Evolutionary conservation across 2,797 vertebrate species (phyloP), one percentile per base, ranked within the genome.

Genomic region (Brachyrhaphis roseni): DNA sequence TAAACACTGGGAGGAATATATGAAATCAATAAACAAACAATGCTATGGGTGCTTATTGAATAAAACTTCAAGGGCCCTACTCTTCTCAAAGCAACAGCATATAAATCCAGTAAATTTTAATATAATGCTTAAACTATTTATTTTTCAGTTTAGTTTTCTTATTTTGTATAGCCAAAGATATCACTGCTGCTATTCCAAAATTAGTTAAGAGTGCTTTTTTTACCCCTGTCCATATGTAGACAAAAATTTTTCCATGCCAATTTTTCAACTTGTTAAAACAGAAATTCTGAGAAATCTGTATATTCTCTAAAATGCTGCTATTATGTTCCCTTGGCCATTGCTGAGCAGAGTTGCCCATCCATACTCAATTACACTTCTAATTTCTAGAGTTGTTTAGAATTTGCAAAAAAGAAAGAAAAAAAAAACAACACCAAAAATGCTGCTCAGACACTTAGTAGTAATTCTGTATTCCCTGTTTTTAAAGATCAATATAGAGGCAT

Each of bases 401-500:
- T 62, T 11, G 10, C 0, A 12, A 57, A 75, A 75, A 20, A 18
- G 1, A 73, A 57, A n/a, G 16, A 11, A 59, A 8, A 57, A 76
- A 20, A 26, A 7, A 16, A 31, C n/a, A 41, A 75, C 51, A 57
- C n/a, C n/a, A n/a, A n/a, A 34, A 62, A 1, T 34, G 59, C 57
- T 62, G 31, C n/a, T 62, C 49, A 26, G 13, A 72, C 72, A 23
- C 11, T 31, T 31, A 20, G 70, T 49, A 62, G 78, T 2, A 16
- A 20, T 36, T 71, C 7, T 3, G 4, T 70, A 26, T 43, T 43
- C 10, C 15, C 34, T 64, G 46, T 39, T 45, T 66, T 45, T 8
- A 2, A 71, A 15, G 75, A 68, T 68, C 8, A 72, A 75, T 77
- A 76, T 36, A 74, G 1, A 82, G 12, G 8, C 5, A 6, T 68